Percentiles rank a stretch among this genome's conserved stretches.
Conservation (phyloP, 1,140 invertebrate species). For the Bactericera cockerelli region DNA sequence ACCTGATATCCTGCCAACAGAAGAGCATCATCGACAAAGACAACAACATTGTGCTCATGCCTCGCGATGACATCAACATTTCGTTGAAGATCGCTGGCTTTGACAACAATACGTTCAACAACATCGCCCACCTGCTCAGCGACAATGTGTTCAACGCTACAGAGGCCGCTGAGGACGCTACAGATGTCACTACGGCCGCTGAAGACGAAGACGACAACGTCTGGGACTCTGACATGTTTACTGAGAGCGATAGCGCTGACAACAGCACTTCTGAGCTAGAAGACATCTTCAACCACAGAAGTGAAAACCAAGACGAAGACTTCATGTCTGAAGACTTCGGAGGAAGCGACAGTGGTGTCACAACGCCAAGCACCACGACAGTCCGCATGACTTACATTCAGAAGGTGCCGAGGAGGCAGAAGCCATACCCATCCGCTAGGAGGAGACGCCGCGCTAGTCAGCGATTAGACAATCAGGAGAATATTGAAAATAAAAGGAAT, state of each 20-base stretch:
- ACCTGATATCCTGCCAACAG: background rate
- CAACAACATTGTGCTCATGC: background rate
- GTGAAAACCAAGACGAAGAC: no score
- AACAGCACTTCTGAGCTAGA: background rate
- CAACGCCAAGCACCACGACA: background rate
- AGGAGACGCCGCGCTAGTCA: background rate
- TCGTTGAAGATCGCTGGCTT: background rate
- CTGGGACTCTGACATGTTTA: slow-evolving; percentile 2
- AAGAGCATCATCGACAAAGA: background rate
- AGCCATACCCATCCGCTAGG: background rate
- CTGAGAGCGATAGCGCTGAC: background rate
- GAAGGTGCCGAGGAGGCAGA: background rate
- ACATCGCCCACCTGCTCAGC: background rate
- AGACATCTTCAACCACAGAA: background rate
- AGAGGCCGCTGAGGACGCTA: background rate
- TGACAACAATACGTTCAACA: background rate
- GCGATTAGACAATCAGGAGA: background rate
- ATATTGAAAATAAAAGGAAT: background rate
- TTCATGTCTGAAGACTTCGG: background rate
- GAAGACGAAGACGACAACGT: background rate
- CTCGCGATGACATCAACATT: background rate
- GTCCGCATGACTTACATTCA: background rate
- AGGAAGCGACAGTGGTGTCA: background rate
- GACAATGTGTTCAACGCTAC: background rate
- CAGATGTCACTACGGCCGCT: background rate